Percentiles rank a stretch among this genome's conserved stretches.
Evolutionary conservation across 2,797 vertebrate genomes (phyloP).

Genomic region (Serranus cabrilla): DNA sequence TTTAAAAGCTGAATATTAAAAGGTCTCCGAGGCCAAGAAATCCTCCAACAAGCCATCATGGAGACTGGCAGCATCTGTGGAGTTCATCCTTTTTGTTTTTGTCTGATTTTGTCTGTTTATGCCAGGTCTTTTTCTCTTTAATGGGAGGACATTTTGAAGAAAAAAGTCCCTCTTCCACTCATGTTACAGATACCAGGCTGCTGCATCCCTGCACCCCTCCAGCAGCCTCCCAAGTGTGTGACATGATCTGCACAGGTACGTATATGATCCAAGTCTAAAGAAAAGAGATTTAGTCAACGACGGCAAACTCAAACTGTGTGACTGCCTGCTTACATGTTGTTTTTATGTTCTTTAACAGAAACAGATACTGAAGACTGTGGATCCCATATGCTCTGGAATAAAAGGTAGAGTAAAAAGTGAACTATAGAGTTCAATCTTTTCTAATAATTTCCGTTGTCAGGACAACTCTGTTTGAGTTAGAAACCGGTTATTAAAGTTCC

Average conservation of each 20-base stretch:
- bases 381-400: not conserved
- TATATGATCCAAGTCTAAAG: not conserved
- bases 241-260: not conserved
- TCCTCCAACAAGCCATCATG: too few species aligned
- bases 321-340: not conserved
- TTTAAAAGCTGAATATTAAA: too few species aligned
- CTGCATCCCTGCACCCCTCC: not conserved
- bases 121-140: too few species aligned
- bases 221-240: too few species aligned
- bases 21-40: too few species aligned
- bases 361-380: not conserved
- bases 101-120: too few species aligned
- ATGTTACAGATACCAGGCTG: not conserved
- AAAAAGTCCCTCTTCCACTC: not conserved
- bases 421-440: not conserved
- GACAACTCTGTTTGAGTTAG: not conserved
- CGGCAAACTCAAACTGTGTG: too few species aligned
- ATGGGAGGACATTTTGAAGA: not conserved
- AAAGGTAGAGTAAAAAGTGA: not conserved
- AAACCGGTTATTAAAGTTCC: not conserved
- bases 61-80: too few species aligned
- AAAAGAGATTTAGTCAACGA: not conserved
- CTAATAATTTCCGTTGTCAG: not conserved
- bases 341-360: not conserved
- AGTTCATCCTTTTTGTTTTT: too few species aligned